Evolutionary conservation across 2,113 vertebrate species (phyloP), one percentile per base, ranked within the genome.

Genomic region (Pomatostomus ruficeps): DNA sequence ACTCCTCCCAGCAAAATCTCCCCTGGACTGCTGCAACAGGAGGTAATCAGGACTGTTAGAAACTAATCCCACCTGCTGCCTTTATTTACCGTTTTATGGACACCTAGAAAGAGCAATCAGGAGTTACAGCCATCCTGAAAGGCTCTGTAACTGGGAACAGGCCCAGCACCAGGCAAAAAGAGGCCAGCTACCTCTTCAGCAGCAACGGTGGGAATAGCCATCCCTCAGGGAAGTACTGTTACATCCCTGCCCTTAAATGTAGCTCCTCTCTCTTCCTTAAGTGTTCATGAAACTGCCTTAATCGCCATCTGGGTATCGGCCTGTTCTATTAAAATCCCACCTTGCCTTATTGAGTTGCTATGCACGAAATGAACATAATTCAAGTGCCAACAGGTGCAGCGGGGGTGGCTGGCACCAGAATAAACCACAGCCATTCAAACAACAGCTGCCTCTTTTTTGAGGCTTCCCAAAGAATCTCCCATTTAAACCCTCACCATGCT

Each of bases 321-420:
- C 73, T 63, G 81, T 92, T 92, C 94, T 93, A 92, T 89, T 91
- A 94, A 95, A 75, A 78, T 70, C 81, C 7, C 0, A 11, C 91
- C 68, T 89, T 28, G 46, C 78, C 93, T 91, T 91, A 94, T 52
- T 75, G 78, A 89, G 65, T 70, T 90, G 91, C 94, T 77, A 35
- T 29, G 35, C 58, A 67, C 1, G 0, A 89, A 91, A 81, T 73
- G 82, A n/a, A 59, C 59, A 74, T 62, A 87, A 94, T 9, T 96
- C 84, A 95, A 96, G 79, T 10, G 54, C 76, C 54, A 90, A 85
- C 97, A 97, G 97, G 93, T 97, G 97, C 95, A 93, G 61, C 1
- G 15, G 48, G 67, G 66, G 55, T 5, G 11, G 71, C 73, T 92
- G 88, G 86, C 85, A 89, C 16, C 59, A 93, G 84, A 91, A 93